Base-by-base conservation (phyloP, 1,140 invertebrate species). In the Drosophila simulans region DNA sequence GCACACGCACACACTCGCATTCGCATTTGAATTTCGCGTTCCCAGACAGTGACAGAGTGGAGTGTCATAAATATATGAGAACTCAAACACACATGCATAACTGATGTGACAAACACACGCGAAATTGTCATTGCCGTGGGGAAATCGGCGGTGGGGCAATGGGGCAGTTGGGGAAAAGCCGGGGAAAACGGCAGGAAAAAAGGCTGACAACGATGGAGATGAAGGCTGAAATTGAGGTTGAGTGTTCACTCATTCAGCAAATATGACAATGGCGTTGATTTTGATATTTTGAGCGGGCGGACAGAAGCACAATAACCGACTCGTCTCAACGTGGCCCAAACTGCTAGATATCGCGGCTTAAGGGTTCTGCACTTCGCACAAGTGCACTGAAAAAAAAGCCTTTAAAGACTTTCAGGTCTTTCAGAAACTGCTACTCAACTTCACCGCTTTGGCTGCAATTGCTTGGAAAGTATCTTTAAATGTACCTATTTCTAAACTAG, bases 61-160 rank as follows among this genome's bases (percentile, higher is more conserved):
- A 86, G 79, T 88, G 79, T 79, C 83, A 89, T 69, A 78, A 78
- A 79, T 75, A 76, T 76, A 77, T 59, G 64, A 64, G 37, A 76
- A 49, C 57, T 65, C 40, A 56, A 46, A 63, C 42, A 64, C 48
- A 80, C 39, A 68, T 72, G 75, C 84, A 88, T 89, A 88, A 89
- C 84, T 89, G 84, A 89, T 89, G 80, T 89, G 85, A 77, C 80
- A 89, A 89, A 80, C 80, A 79, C 84, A 89, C 84, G 84, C 84
- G 84, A 89, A 88, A 88, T 83, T 89, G 83, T 86, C 83, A 89
- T 86, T 86, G 80, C 71, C 59, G 40, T 39, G 43, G 60, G 56
- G 54, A 10, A 39, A 55, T 10, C 7, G 27, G 35, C 1, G 27
- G 59, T 59, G 48, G 59, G 59, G 20, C 20, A 3, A 22, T 22